Evolutionary conservation across 2,888 invertebrate genomes (phyloP).

Genomic region (Drosophila prolongata): DNA sequence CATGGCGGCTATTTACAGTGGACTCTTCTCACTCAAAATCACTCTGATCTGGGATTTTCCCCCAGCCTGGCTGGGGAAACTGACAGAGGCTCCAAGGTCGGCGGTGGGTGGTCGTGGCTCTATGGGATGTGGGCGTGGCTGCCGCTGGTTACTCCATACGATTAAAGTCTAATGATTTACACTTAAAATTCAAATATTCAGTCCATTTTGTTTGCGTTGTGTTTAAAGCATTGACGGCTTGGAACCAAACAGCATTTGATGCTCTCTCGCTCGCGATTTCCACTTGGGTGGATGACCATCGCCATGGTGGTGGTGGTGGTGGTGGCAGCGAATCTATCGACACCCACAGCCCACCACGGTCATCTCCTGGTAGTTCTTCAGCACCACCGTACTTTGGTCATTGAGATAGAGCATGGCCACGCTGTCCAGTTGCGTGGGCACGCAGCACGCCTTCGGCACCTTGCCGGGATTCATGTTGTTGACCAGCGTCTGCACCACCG

Average conservation of each 20-base stretch:
- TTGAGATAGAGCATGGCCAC: slow-evolving; percentile 99
- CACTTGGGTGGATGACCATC: not conserved
- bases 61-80: slow-evolving; percentile 73
- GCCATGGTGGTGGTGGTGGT: slow-evolving; percentile 5
- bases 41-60: slow-evolving; percentile 42
- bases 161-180: slow-evolving; percentile 82
- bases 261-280: slow-evolving; percentile 62
- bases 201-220: slow-evolving; percentile 84
- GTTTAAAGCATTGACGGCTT: slow-evolving; percentile 82
- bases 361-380: slow-evolving; percentile 99
- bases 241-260: slow-evolving; percentile 80
- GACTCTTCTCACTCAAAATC: slow-evolving; percentile 27
- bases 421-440: slow-evolving; percentile 96
- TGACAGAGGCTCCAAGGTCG: slow-evolving; percentile 54
- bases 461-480: slow-evolving; percentile 95
- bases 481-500: slow-evolving; percentile 98
- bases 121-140: slow-evolving; percentile 49
- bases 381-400: slow-evolving; percentile 96
- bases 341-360: slow-evolving; percentile 99
- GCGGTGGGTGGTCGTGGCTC: slow-evolving; percentile 3
- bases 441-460: slow-evolving; percentile 98
- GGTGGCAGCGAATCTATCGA: slow-evolving; percentile 87
- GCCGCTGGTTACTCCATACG: slow-evolving; percentile 61
- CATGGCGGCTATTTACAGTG: slow-evolving; percentile 63
- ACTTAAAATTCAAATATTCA: slow-evolving; percentile 83